A percentile compares a stretch with the other conserved stretches of the same genome.
Conservation (phyloP, 2,113 vertebrate genomes). For the Motacilla tschutschensis region DNA sequence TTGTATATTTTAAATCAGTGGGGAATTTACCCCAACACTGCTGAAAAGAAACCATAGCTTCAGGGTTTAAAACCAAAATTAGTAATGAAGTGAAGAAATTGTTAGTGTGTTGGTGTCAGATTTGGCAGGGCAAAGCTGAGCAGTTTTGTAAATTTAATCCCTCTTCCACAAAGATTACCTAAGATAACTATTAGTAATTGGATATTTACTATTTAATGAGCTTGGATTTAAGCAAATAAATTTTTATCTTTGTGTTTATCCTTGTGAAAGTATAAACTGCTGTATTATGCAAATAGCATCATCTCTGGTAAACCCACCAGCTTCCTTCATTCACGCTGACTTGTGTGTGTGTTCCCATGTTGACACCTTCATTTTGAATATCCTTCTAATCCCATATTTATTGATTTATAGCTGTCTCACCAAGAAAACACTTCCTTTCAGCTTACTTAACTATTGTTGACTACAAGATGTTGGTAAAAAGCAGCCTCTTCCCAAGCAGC, state of each 20-base stretch:
- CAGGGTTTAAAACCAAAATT: not conserved
- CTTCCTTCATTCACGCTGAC: not conserved
- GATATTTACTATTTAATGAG: constrained; percentile 15
- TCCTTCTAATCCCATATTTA: not conserved
- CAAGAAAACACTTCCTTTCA: not conserved
- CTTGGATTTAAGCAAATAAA: not conserved
- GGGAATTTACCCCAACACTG: not conserved
- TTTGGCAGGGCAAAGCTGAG: rapidly evolving
- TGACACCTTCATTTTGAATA: constrained; percentile 1
- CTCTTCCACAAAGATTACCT: not conserved
- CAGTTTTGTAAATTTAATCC: not conserved
- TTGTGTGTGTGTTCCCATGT: not conserved
- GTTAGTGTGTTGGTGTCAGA: not conserved
- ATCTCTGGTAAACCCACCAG: not conserved
- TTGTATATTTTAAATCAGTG: not conserved
- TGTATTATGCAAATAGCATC: not conserved
- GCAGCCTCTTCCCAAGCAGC: not conserved
- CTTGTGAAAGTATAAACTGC: not conserved
- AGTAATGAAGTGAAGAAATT: not conserved
- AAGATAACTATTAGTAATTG: not conserved
- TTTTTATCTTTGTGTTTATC: not conserved
- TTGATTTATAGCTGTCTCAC: not conserved
- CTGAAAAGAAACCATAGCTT: not conserved
- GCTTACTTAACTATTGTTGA: not conserved
- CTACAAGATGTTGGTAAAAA: not conserved